Conservation (phyloP, 2,797 vertebrate species). For the Molossus molossus region DNA sequence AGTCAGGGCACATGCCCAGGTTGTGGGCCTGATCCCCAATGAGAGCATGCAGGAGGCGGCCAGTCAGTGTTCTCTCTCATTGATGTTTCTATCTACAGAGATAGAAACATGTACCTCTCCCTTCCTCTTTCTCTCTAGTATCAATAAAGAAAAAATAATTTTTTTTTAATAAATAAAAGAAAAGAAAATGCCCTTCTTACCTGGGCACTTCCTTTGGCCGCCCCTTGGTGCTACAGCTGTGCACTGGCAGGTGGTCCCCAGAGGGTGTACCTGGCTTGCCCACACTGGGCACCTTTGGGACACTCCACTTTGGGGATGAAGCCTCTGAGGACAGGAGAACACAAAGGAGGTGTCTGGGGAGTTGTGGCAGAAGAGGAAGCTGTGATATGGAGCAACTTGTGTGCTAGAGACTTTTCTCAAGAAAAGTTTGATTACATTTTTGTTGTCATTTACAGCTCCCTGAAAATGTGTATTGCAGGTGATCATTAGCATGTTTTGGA, state of each 20-base stretch:
- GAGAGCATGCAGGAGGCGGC: no score
- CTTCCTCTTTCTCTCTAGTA: no score
- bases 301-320: background rate
- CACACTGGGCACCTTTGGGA: background rate
- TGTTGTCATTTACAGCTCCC: slow-evolving; percentile 30
- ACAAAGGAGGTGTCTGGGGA: background rate
- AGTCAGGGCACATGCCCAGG: no score
- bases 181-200: no score
- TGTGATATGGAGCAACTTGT: background rate
- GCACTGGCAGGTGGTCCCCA: background rate
- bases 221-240: accelerated
- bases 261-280: background rate
- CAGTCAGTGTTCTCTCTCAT: no score
- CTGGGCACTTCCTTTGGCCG: background rate
- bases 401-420: background rate
- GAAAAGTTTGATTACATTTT: slow-evolving; percentile 2
- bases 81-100: no score
- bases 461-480: slow-evolving; percentile 50
- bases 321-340: background rate
- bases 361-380: background rate
- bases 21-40: no score
- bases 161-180: no score
- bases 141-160: no score
- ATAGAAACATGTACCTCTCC: no score
- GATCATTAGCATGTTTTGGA: slow-evolving; percentile 49